A percentile compares a stretch with the other conserved stretches of the same genome.
Evolutionary conservation across 2,888 invertebrate genomes (phyloP).

Genomic region (Aromia moschata): DNA sequence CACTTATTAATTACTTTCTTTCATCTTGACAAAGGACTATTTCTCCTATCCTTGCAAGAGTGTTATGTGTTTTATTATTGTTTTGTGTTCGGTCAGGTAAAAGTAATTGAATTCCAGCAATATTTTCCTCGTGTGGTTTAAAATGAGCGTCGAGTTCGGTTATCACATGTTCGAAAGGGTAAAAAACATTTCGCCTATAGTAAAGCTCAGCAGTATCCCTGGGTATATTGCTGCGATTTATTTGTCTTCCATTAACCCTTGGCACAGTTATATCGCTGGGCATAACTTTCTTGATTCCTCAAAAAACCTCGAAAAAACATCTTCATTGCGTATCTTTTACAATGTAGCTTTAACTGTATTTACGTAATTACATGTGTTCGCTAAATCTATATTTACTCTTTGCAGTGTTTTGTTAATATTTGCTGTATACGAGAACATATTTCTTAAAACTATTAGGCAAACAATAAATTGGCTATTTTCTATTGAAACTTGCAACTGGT

Average conservation of each 20-base stretch:
- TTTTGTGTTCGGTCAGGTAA: not conserved
- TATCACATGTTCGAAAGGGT: not conserved
- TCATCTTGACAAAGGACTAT: too few relatives aligned
- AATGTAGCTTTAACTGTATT: not conserved
- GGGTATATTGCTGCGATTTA: too few relatives aligned
- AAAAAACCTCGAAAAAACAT: not conserved
- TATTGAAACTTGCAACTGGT: too few relatives aligned
- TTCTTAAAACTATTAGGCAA: too few relatives aligned
- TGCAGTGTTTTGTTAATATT: too few relatives aligned
- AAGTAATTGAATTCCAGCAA: not conserved
- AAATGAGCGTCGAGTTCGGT: not conserved
- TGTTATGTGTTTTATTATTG: not conserved
- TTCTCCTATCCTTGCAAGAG: not conserved
- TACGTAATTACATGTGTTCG: not conserved
- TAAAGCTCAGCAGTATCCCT: too few relatives aligned
- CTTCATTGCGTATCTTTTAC: not conserved
- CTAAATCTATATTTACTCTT: too few relatives aligned
- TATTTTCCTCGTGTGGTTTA: not conserved
- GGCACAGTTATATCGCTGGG: not conserved
- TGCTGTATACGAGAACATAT: too few relatives aligned
- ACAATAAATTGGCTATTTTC: too few relatives aligned
- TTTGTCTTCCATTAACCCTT: not conserved
- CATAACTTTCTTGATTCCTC: not conserved
- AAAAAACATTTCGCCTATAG: not conserved
- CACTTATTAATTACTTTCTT: not conserved